Evolutionary conservation across 2,797 vertebrate genomes (phyloP), one percentile per base, ranked within the genome.

Genomic region (Chelidonichthys spinosus): DNA sequence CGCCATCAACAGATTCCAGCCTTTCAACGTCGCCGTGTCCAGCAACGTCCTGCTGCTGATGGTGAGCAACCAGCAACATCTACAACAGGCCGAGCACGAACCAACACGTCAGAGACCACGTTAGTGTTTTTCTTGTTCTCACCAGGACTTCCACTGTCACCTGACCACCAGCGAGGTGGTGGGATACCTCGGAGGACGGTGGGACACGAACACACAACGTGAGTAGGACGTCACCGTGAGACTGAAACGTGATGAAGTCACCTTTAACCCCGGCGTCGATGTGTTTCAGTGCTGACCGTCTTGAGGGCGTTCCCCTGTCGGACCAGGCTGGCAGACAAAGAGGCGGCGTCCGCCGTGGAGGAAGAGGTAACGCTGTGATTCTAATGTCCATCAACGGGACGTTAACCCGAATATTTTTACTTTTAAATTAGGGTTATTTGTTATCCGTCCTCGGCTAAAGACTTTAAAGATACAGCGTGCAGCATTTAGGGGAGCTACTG

Each of bases 101-200:
- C 18, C 4, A 52, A 25, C 5, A 58, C 25, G 33, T 18, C 11
- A 15, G 25, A 50, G 13, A 40, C 15, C 7, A 15, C 63, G 9
- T 56, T 35, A 13, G 7, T 36, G 33, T 11, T 42, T 32, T 74
- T 52, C 61, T 78, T 11, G 44, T 68, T 32, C 36, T 55, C 33
- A 25, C 15, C 54, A 99, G 98, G 98, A 99, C 89, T 99, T 99
- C 90, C 98, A 99, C 91, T 97, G 97, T 89, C 98, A 99, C 92
- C 82, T 99, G 92, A 99, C 97, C 0, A 94, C 95, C 63, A 99
- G 98, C 1, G 97, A 99, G 89, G 97, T 99, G 53, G 97, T 98
- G 76, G 98, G 97, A 2, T 99, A 98, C 89, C 95, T 99, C 11
- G 98, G 97, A 0, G 98, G 98, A 59, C 95, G 96, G 42, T 99